phyloP scores from a whole-genome alignment of 2,797 vertebrate species.

The Lepus oiostolus region DNA sequence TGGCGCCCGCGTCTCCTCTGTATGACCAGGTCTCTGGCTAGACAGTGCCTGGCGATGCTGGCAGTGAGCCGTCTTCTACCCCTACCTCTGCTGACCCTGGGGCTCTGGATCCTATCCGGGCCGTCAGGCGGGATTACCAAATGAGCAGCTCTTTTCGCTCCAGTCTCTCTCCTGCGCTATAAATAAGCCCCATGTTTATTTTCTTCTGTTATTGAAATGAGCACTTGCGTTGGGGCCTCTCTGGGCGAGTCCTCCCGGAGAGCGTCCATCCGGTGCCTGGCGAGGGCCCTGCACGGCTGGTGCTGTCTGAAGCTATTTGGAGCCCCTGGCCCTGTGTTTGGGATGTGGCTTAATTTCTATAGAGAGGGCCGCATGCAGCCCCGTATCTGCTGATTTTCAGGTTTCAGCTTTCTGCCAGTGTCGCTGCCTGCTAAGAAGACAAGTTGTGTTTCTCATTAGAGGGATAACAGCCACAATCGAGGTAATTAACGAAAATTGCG shows the following conservation, averaged over 20 bases:
- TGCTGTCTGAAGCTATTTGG: slow-evolving; percentile 86
- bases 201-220: slow-evolving; percentile 85
- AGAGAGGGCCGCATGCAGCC: slow-evolving; percentile 81
- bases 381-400: slow-evolving; percentile 89
- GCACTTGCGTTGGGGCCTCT: slow-evolving; percentile 82
- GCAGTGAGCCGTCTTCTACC: slow-evolving; percentile 67
- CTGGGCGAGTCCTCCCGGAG: slow-evolving; percentile 68
- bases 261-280: slow-evolving; percentile 79
- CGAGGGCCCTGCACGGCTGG: slow-evolving; percentile 70
- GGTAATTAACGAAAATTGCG: slow-evolving; percentile 86
- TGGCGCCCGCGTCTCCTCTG: background rate
- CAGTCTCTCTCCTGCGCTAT: slow-evolving; percentile 81
- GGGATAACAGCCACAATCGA: slow-evolving; percentile 88
- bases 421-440: slow-evolving; percentile 87
- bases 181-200: slow-evolving; percentile 86
- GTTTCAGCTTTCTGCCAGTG: slow-evolving; percentile 89
- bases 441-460: slow-evolving; percentile 89
- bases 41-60: slow-evolving; percentile 70
- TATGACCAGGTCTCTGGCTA: background rate
- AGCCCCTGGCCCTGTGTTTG: slow-evolving; percentile 83
- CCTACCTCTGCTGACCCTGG: slow-evolving; percentile 60
- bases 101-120: slow-evolving; percentile 84
- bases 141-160: slow-evolving; percentile 73
- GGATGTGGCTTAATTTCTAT: slow-evolving; percentile 87
- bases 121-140: slow-evolving; percentile 83